Evolutionary conservation across 2,113 vertebrate genomes (phyloP).

Genomic region (Benitochromis conjunctus): DNA sequence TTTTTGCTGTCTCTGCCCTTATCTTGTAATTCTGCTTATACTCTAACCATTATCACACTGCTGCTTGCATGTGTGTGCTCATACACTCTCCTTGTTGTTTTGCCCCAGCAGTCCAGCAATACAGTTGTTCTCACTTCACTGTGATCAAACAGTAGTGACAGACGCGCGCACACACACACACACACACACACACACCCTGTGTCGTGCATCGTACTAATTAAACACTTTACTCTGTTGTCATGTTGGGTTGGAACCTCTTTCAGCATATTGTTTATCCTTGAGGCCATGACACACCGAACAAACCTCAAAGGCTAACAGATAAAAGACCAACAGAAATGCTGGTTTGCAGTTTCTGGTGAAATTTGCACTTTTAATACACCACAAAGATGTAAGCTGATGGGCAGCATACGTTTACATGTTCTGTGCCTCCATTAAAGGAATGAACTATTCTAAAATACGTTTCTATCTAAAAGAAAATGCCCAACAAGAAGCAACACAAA

Average conservation of each 20-base stretch:
- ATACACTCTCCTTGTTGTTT: not conserved
- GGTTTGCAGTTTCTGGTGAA: not conserved
- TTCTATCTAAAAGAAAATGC: not conserved
- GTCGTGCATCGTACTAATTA: not conserved
- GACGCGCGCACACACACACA: not conserved
- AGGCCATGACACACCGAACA: not conserved
- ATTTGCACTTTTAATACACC: not conserved
- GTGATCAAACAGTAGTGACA: constrained; percentile 53
- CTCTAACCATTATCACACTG: not conserved
- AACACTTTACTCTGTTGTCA: not conserved
- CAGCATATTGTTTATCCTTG: not conserved
- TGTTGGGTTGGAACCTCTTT: not conserved
- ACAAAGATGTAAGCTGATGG: not conserved
- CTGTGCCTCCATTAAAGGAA: not conserved
- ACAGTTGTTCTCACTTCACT: constrained; percentile 69
- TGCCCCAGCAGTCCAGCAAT: constrained; percentile 1
- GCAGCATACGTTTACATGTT: not conserved
- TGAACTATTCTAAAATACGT: not conserved
- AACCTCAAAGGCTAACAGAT: not conserved
- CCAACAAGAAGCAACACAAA: not conserved
- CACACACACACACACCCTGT: not conserved
- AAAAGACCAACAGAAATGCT: not conserved
- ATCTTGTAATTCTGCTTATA: not conserved
- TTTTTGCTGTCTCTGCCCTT: not conserved
- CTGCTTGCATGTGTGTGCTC: not conserved